phyloP scores from a whole-genome alignment of 1,140 invertebrate species.

The Marisa cornuarietis region DNA sequence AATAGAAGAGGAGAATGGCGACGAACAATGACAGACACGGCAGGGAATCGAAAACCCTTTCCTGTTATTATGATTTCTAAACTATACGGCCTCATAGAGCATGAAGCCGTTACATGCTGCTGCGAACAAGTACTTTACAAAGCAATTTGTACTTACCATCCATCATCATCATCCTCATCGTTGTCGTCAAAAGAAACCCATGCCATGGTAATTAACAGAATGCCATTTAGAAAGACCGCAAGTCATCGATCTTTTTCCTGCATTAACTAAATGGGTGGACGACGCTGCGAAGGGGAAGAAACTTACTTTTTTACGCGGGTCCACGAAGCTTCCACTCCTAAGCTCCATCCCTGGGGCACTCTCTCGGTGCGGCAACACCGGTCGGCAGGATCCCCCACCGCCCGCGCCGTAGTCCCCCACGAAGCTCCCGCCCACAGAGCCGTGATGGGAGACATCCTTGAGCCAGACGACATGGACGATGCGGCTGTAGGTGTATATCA shows the following conservation, averaged over 20 bases:
- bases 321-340: constrained; percentile 81
- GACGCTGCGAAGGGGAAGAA: neutral
- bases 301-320: constrained; percentile 87
- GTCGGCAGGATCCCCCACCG: constrained; percentile 74
- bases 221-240: too few relatives aligned
- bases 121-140: neutral
- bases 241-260: too few relatives aligned
- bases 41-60: too few relatives aligned
- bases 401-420: constrained; percentile 81
- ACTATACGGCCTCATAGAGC: too few relatives aligned
- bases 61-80: too few relatives aligned
- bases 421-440: constrained; percentile 78
- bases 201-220: too few relatives aligned
- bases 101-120: neutral
- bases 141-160: neutral
- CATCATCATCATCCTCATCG: neutral
- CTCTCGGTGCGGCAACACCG: constrained; percentile 21
- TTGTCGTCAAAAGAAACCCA: neutral
- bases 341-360: constrained; percentile 81
- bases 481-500: constrained; percentile 86
- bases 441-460: constrained; percentile 74
- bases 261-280: too few relatives aligned
- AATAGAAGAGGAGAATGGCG: too few relatives aligned
- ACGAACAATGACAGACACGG: too few relatives aligned
- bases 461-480: constrained; percentile 91